Conservation (phyloP, 2,113 vertebrate genomes). For the Tiliqua scincoides region DNA sequence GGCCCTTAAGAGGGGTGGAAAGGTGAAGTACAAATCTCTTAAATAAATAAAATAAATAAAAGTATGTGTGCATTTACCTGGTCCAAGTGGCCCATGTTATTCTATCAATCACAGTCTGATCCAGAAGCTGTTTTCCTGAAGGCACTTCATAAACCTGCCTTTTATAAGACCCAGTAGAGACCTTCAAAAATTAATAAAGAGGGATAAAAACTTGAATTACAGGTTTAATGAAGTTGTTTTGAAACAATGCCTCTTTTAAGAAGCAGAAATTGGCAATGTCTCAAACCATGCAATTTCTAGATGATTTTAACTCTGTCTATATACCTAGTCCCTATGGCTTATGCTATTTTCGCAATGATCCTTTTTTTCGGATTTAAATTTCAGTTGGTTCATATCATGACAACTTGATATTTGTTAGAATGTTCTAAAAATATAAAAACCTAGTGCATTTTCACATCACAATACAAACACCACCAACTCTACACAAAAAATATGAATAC, state of each 20-base stretch:
- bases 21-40: no score
- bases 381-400: background rate
- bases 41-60: no score
- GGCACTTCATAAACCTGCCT: slow-evolving; percentile 97
- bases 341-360: background rate
- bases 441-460: background rate
- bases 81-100: slow-evolving; percentile 99
- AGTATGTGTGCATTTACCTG: slow-evolving; percentile 78
- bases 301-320: background rate
- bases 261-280: background rate
- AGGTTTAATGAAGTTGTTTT: background rate
- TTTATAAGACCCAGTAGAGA: slow-evolving; percentile 96
- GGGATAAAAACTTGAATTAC: background rate
- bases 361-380: background rate
- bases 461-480: background rate
- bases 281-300: background rate
- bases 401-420: background rate
- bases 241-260: background rate
- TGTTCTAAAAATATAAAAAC: background rate
- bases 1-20: no score
- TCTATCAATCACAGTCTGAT: slow-evolving; percentile 90
- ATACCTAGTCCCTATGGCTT: background rate
- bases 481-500: background rate
- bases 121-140: slow-evolving; percentile 92
- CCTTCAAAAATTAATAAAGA: slow-evolving; percentile 71